Base-by-base conservation (phyloP, 1,140 invertebrate species). In the Hyles euphorbiae region DNA sequence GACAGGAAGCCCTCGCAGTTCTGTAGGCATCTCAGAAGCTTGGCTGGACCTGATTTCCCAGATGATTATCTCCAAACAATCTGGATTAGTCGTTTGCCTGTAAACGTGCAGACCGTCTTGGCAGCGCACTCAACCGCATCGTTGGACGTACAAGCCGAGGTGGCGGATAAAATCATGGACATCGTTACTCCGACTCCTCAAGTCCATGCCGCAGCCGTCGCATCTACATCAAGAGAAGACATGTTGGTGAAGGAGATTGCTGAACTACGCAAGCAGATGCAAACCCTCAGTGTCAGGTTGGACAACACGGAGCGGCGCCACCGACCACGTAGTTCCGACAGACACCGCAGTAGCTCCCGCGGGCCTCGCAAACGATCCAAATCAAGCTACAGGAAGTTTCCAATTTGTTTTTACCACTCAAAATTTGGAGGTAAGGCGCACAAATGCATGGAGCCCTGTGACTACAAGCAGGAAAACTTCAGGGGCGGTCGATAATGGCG, bases 401-500 rank as follows among this genome's bases (percentile, higher is more conserved):
- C 61, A 8, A 7, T 63, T 0, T 74, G 65, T 32, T 73, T 66
- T 61, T 76, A 68, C 40, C 70, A 76, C 11, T n/a, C 8, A 0
- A 65, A 62, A 10, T 70, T 59, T 52, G 69, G 71, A 3, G 43
- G n/a, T 4, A 65, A 63, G 3, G 74, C 70, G 1, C 49, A 32
- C 3, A 65, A 66, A 9, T 72, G 71, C 54, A 46, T 48, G 4
- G 49, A 55, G 34, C 71, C 68, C 3, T 77, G 70, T 46, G 67
- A 67, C 33, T 72, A 34, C 44, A 59, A 52, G 9, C 2, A 61
- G 61, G 63, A 47, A 72, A 72, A 68, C 48, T 33, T 33, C 11
- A 34, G 22, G 61, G 54, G 62, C 65, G 60, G 53, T 67, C 67
- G 8, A n/a, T 70, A 65, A 70, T 63, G 67, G 61, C 65, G 70